Conservation (phyloP, 1,140 invertebrate genomes). For the Chrysomallon squamiferum region DNA sequence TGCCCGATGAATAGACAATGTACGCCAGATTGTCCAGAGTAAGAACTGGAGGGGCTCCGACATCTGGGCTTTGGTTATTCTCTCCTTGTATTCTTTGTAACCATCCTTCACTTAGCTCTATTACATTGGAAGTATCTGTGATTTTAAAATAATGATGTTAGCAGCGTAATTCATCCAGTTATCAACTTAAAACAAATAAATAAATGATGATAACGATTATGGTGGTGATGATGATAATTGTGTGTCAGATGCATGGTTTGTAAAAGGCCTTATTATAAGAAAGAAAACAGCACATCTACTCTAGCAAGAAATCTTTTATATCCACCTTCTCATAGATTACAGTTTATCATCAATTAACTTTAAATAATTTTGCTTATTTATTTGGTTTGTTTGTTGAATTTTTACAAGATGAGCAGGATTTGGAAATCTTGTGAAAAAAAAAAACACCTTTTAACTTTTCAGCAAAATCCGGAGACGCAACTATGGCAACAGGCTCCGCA, state of each 20-base stretch:
- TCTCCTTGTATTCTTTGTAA: slow-evolving; percentile 30
- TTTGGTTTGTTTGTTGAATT: too few relatives aligned
- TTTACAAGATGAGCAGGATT: too few relatives aligned
- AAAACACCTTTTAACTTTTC: slow-evolving; percentile 35
- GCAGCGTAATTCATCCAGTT: too few relatives aligned
- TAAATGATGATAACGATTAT: neutral
- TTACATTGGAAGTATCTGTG: slow-evolving; percentile 24
- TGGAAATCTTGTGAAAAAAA: too few relatives aligned
- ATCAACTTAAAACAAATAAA: too few relatives aligned
- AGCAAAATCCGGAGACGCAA: slow-evolving; percentile 46
- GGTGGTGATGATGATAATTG: neutral
- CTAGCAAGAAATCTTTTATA: too few relatives aligned
- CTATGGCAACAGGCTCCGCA: slow-evolving; percentile 55
- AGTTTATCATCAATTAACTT: too few relatives aligned
- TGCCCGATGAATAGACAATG: slow-evolving; percentile 67
- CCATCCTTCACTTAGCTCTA: slow-evolving; percentile 46
- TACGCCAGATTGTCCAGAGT: slow-evolving; percentile 64
- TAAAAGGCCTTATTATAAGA: neutral
- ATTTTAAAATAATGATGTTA: too few relatives aligned
- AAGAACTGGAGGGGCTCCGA: neutral
- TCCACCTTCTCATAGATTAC: too few relatives aligned
- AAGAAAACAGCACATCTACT: neutral
- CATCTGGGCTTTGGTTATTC: slow-evolving; percentile 12
- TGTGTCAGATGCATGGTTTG: neutral
- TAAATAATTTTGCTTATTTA: too few relatives aligned